Base-by-base conservation (phyloP, 2,888 invertebrate species). In the Chalcis sispes region DNA sequence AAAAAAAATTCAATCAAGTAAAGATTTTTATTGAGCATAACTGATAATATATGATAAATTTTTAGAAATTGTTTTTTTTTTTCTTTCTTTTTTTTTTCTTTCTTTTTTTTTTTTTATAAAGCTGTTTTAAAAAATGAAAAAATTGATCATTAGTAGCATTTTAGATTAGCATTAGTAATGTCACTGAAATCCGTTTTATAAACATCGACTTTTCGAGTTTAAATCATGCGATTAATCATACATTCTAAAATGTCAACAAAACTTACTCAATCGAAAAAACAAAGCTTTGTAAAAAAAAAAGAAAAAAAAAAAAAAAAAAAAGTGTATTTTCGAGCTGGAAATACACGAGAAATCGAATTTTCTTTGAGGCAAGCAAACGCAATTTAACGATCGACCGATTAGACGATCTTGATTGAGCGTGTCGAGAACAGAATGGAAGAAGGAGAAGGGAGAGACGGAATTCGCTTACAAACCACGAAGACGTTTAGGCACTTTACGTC, bases 381-480 rank as follows among this genome's bases (percentile, higher is more conserved):
- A 5, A 2, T 73, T 73, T 61, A 73, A 73, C 52, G 61, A 67
- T 67, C 65, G 73, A 8, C 27, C 67, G 74, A 74, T 66, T 67
- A 73, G 67, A 7, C 67, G 52, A 54, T 54, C 52, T 54, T 67
- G 62, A 74, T 74, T 67, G 67, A 67, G 67, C 61, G 52, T 54
- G 20, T 59, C 50, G 58, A 29, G 52, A 71, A 61, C n/a, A 64
- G 20, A 13, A 42, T n/a, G 32, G n/a, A 10, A 20, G 27, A 40
- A 32, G 40, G 36, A 2, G 36, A 13, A 13, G 40, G 0, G 48
- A 1, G 64, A 32, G 40, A 40, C 40, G 27, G 67, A 52, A 61
- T 54, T 20, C 4, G 36, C 10, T 15, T 15, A 29, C 2, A n/a
- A n/a, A 40, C n/a, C 20, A 54, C 25, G 71, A 54, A 56, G 32